A percentile compares a stretch with the other conserved stretches of the same genome.
phyloP scores from a whole-genome alignment of 2,113 vertebrate species.

The Proterorhinus semilunaris region DNA sequence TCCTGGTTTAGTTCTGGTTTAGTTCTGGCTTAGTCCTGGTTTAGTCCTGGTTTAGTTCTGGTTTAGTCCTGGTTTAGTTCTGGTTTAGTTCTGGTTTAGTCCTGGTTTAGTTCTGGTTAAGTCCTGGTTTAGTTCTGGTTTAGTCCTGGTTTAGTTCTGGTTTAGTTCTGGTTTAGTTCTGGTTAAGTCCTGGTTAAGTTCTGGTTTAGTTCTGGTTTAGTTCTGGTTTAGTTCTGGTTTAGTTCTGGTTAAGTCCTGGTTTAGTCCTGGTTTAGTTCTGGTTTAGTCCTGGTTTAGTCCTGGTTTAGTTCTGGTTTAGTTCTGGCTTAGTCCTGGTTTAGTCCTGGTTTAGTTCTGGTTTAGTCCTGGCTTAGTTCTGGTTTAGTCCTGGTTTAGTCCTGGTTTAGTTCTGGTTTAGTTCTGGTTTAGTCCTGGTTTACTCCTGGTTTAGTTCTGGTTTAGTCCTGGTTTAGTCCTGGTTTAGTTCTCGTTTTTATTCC shows the following conservation, averaged over 20 bases:
- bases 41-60: neutral
- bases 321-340: neutral
- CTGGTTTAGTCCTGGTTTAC: neutral
- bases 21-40: neutral
- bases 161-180: neutral
- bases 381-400: neutral
- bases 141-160: neutral
- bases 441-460: neutral
- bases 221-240: neutral
- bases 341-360: neutral
- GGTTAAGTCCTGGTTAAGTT: neutral
- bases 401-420: neutral
- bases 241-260: too few relatives aligned
- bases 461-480: neutral
- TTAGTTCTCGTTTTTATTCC: neutral
- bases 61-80: neutral
- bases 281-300: neutral
- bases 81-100: neutral
- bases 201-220: neutral
- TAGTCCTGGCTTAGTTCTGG: neutral
- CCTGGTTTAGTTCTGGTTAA: neutral
- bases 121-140: neutral
- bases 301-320: neutral
- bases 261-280: neutral
- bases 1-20: neutral